These are phyloP conservation scores for Cavia aperea DNA, from an alignment of 2,113 vertebrate species.

Conservation along the genomic window DNA sequence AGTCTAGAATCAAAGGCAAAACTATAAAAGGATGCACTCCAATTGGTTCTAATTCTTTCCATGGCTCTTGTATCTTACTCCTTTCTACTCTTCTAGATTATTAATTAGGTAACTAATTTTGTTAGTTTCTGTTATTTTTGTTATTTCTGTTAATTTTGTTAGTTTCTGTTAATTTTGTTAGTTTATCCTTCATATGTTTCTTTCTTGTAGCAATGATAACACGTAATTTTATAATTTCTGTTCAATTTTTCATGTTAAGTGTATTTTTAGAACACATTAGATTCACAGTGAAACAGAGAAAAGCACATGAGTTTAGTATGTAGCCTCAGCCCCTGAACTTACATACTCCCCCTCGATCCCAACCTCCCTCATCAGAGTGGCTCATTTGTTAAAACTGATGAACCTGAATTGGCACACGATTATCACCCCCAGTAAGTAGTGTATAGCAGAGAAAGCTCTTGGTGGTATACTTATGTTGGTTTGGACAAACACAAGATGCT, in stretches of 20 bases:
- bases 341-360: no score
- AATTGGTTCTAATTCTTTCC: neutral
- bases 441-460: neutral
- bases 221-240: neutral
- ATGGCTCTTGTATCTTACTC: neutral
- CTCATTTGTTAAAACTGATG: neutral
- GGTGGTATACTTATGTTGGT: neutral
- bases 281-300: neutral
- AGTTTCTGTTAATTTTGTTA: neutral
- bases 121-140: neutral
- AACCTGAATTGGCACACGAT: accelerated
- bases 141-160: neutral
- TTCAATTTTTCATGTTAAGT: neutral
- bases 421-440: neutral
- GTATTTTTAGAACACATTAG: neutral
- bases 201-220: neutral
- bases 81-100: neutral
- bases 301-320: neutral
- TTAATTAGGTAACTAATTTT: neutral
- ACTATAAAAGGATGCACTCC: neutral
- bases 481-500: neutral
- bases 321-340: no score
- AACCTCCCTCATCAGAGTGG: neutral
- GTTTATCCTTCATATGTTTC: neutral
- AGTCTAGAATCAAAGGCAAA: slow-evolving; percentile 24